Base-by-base conservation (phyloP, 2,113 vertebrate genomes). In the Beaufortia kweichowensis region DNA sequence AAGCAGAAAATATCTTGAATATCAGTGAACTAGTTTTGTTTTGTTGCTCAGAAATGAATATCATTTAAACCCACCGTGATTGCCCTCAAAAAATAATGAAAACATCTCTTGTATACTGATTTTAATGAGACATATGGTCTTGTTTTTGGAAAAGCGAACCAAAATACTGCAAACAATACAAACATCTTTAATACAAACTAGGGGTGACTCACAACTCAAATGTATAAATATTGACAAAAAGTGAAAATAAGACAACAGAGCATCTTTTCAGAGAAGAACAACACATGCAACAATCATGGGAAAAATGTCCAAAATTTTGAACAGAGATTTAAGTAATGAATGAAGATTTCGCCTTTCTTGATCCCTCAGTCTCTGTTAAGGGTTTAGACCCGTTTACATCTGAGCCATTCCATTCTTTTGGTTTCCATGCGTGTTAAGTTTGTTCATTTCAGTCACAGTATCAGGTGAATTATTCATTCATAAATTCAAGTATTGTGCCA, bases 161-260 rank as follows among this genome's bases (percentile, higher is more conserved):
- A 39, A 41, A 7, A 26, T 6, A 62, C 19, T 63, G 33, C n/a
- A 63, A 4, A 63, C n/a, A n/a, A 61, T n/a, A 62, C 19, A 33
- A 65, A 24, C 21, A 28, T 19, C 7, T n/a, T 66, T 10, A 66
- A 29, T 46, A 14, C 23, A 65, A 46, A 46, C 6, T 46, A 19
- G 21, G 24, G 23, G 26, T 65, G 3, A 28, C 23, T 46, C 63
- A 43, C 33, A 21, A 24, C 63, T 43, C 39, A 28, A 21, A 64
- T 46, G 17, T 65, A 46, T 65, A 46, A 46, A 65, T 65, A 26
- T n/a, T 65, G 63, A 46, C 39, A 46, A 46, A 19, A 43, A 46
- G 7, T 6, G 35, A 7, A 46, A 46, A 17, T 26, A 65, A 65
- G 6, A 43, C 9, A 64, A 46, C 1, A 65, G 3, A 43, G 12